Conservation (phyloP, 2,113 vertebrate genomes). For the Bujurquina vittata region DNA sequence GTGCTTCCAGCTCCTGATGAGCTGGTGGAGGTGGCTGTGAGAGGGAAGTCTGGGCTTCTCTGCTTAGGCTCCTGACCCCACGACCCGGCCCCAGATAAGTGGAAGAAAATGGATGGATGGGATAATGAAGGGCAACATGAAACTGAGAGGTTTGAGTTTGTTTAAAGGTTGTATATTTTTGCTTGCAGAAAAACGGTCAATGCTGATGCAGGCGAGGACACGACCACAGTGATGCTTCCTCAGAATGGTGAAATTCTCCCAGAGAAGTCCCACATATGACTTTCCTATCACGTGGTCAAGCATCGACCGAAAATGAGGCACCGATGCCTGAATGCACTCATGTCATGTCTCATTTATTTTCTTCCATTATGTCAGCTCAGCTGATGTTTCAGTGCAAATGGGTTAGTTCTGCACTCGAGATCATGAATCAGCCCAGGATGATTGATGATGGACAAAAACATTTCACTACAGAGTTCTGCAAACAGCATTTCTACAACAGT, state of each 20-base stretch:
- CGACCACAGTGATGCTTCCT: background rate
- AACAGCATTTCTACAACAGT: background rate
- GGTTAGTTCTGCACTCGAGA: background rate
- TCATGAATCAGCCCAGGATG: background rate
- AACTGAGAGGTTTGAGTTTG: background rate
- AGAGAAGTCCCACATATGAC: background rate
- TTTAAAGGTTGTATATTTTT: background rate
- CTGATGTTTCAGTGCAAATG: background rate
- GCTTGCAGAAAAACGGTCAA: background rate
- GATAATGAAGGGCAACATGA: background rate
- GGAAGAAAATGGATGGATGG: too few species aligned
- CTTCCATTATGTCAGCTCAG: accelerated
- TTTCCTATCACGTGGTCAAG: background rate
- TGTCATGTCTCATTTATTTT: background rate
- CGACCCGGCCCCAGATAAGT: too few species aligned
- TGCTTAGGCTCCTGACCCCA: too few species aligned
- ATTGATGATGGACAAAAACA: background rate
- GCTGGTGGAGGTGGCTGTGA: too few species aligned
- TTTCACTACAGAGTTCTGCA: background rate
- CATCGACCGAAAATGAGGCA: background rate
- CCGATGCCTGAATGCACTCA: background rate
- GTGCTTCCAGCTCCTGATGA: too few species aligned
- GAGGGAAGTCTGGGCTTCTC: too few species aligned
- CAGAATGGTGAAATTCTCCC: background rate
- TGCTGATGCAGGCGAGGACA: background rate